Evolutionary conservation across 30 jellyfish, hydroid and myxozoan species (phyloP).

Genomic region (Phacellophora camtschatica): DNA sequence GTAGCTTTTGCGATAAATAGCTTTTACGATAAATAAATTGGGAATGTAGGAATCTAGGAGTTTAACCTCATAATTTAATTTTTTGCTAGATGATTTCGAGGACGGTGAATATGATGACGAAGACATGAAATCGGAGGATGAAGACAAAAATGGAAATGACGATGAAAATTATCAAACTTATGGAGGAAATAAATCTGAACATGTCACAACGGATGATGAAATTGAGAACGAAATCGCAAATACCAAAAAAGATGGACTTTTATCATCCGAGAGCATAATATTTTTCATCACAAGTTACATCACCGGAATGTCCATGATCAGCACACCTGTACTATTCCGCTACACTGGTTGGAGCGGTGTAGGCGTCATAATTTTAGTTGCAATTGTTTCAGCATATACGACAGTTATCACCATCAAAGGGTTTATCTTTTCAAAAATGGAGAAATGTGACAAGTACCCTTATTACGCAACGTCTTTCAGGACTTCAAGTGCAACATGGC

Average conservation of each 20-base stretch:
- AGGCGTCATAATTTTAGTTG: neutral
- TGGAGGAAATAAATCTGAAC: neutral
- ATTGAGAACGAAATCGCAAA: neutral
- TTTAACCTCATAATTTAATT: no score
- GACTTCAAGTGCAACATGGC: neutral
- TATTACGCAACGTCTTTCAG: neutral
- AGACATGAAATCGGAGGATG: no score
- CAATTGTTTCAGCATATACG: neutral
- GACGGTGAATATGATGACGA: no score
- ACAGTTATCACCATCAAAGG: neutral
- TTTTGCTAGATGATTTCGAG: no score
- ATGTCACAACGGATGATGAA: neutral
- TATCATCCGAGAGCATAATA: neutral
- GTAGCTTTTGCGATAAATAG: no score
- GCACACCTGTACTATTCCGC: neutral
- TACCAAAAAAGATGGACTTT: neutral
- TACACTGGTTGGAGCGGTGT: neutral
- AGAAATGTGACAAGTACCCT: neutral
- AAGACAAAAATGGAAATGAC: neutral
- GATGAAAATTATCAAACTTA: neutral
- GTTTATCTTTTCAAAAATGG: neutral
- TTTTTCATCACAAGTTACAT: neutral
- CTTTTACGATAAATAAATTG: no score
- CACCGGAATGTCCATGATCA: neutral
- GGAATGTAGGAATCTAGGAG: no score